A percentile compares a stretch with the other conserved stretches of the same genome.
phyloP scores from a whole-genome alignment of 2,888 invertebrate genomes.

The Nymphalis urticae region DNA sequence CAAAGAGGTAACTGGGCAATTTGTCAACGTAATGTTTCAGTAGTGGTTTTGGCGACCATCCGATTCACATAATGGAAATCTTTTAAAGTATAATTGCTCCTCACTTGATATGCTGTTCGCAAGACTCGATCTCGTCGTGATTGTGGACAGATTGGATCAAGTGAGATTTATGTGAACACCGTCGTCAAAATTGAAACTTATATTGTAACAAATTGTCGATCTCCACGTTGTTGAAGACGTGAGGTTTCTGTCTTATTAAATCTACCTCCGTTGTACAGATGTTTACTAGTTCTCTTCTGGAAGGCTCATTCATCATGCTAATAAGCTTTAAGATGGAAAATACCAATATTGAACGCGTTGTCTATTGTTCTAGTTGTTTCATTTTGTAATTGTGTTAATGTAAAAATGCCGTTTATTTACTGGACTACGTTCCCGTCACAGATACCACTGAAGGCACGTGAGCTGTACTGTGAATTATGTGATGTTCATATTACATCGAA shows the following conservation, averaged over 20 bases:
- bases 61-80: conserved; percentile 56
- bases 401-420: background rate
- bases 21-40: conserved; percentile 64
- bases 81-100: background rate
- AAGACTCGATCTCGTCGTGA: conserved; percentile 1
- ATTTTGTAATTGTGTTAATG: too few species aligned
- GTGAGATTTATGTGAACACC: conserved; percentile 63
- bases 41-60: conserved; percentile 59
- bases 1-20: conserved; percentile 66
- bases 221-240: conserved; percentile 54
- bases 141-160: conserved; percentile 51
- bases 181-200: conserved; percentile 64
- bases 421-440: conserved; percentile 42
- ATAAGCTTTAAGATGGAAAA: too few species aligned
- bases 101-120: conserved; percentile 53
- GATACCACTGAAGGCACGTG: conserved; percentile 63
- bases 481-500: conserved; percentile 77
- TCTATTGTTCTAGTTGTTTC: too few species aligned
- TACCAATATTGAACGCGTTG: too few species aligned
- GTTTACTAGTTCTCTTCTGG: too few species aligned
- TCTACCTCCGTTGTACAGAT: background rate
- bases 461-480: conserved; percentile 74
- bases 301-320: too few species aligned
- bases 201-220: conserved; percentile 65
- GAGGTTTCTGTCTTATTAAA: conserved; percentile 40